These are phyloP conservation scores for Euleptes europaea DNA, from an alignment of 2,113 vertebrate species.

Conservation along the genomic window DNA sequence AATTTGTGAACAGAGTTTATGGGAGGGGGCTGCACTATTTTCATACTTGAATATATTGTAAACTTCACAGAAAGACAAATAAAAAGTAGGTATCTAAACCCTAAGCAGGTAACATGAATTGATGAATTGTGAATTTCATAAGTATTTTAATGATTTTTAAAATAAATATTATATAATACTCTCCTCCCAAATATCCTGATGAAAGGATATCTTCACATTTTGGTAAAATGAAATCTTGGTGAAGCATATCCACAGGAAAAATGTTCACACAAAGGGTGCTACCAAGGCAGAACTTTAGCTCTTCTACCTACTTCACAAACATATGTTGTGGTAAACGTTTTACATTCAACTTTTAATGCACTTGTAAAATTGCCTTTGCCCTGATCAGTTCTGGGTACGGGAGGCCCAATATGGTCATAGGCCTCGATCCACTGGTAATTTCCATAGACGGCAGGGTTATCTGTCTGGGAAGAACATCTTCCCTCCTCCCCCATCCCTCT, in stretches of 20 bases:
- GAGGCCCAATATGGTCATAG: neutral
- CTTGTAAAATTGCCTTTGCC: constrained; percentile 40
- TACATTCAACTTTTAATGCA: constrained; percentile 60
- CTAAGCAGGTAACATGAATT: neutral
- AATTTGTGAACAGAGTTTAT: too few species aligned
- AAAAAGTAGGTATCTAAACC: neutral
- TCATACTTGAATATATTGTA: neutral
- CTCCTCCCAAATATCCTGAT: neutral
- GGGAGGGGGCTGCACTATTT: neutral
- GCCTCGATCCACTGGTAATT: too few species aligned
- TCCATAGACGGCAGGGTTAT: too few species aligned
- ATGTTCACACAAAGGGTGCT: neutral
- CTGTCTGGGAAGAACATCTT: too few species aligned
- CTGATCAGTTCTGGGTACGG: neutral
- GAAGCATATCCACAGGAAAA: neutral
- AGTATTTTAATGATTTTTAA: neutral
- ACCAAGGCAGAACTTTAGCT: constrained; percentile 1
- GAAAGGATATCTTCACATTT: neutral
- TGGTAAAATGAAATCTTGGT: neutral
- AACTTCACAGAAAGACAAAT: neutral
- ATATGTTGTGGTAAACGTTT: constrained; percentile 27
- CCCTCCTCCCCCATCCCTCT: too few species aligned
- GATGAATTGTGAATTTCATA: neutral
- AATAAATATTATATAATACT: neutral
- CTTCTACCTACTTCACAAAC: constrained; percentile 20